These are phyloP conservation scores for Portevinia maculata DNA, from an alignment of 2,888 invertebrate genomes.

Conservation along the genomic window DNA sequence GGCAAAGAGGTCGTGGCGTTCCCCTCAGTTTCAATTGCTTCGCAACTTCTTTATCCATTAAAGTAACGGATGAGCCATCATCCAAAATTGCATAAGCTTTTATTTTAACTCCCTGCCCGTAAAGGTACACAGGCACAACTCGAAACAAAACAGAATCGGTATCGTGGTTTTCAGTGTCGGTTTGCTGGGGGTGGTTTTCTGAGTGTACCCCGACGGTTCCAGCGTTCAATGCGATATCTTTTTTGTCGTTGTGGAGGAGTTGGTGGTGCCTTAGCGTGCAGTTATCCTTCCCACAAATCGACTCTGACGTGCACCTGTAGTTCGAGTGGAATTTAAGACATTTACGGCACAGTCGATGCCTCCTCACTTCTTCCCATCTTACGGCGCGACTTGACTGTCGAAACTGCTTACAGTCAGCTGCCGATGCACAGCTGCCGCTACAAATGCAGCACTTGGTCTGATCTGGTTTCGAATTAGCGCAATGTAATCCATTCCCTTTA, in stretches of 20 bases:
- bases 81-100: background rate
- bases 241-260: background rate
- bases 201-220: too few relatives aligned
- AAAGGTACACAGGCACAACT: constrained; percentile 6
- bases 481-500: too few relatives aligned
- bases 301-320: background rate
- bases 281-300: constrained; percentile 11
- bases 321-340: too few relatives aligned
- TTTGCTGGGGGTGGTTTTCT: too few relatives aligned
- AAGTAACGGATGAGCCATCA: constrained; percentile 1
- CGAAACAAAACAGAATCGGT: background rate
- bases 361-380: constrained; percentile 3
- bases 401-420: too few relatives aligned
- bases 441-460: too few relatives aligned
- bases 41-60: constrained; percentile 1
- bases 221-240: too few relatives aligned
- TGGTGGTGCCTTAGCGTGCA: constrained; percentile 2
- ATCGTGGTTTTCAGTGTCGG: background rate
- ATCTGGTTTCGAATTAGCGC: too few relatives aligned
- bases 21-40: constrained; percentile 1
- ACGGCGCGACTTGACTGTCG: background rate
- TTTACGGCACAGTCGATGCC: background rate
- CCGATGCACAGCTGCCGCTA: too few relatives aligned
- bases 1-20: background rate
- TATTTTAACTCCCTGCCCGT: too few relatives aligned